Evolutionary conservation across 1,140 invertebrate genomes (phyloP), one percentile per base, ranked within the genome.

Genomic region (Papilio xuthus): DNA sequence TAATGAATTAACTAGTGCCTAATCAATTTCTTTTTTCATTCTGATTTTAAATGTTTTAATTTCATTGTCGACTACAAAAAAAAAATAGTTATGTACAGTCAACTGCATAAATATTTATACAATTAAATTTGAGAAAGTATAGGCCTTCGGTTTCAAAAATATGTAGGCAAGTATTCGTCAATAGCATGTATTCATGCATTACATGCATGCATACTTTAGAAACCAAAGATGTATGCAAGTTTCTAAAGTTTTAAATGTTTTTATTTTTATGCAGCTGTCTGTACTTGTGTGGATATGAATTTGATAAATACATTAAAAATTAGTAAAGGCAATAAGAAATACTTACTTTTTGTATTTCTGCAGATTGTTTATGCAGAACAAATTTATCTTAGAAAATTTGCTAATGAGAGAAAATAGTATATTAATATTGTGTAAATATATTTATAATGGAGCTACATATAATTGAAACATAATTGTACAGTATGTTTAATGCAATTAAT

Each of bases 351-450:
- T 28, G 60, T 63, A 63, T 63, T 63, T 28, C 60, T 26, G n/a
- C n/a, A 41, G 28, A 70, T 37, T 28, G 15, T 37, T 70, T 70
- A 37, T 72, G 42, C 71, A 23, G 71, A 63, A 73, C 23, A 47
- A 47, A 47, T 50, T 73, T 73, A 63, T 63, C 82, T 83, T 81
- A 79, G 80, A 78, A 79, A 79, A 80, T 85, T 79, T 73, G 84
- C 81, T 79, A 81, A 81, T 74, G 84, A 86, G 82, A 85, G 77
- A 85, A 26, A 80, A 81, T 84, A 83, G 53, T 82, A 84, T 83
- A 85, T 86, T 84, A 81, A 86, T 78, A 77, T 82, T 87, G 84
- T 92, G 89, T 92, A 92, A 87, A 91, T 90, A 93, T 89, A 90
- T 90, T 90, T 87, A 83, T 81, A 87, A 86, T 83, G 78, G 79